phyloP scores from a whole-genome alignment of 1,140 invertebrate species.

The Oncopeltus fasciatus region DNA sequence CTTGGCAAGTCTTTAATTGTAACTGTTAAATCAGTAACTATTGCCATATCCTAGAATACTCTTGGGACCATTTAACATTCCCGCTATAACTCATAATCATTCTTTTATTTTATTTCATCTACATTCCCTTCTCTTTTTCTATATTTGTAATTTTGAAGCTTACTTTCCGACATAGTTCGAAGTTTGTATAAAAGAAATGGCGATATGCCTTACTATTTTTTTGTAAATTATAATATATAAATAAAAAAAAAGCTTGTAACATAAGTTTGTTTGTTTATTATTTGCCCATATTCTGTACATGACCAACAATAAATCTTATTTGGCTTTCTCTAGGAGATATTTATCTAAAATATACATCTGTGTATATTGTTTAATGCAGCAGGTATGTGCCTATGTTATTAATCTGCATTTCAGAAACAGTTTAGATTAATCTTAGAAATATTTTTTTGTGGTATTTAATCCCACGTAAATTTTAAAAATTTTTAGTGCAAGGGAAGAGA shows the following conservation, averaged over 20 bases:
- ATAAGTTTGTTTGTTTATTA: not conserved
- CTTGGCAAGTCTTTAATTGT: not conserved
- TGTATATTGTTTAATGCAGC: too few relatives aligned
- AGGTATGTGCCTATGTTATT: too few relatives aligned
- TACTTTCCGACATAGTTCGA: not conserved
- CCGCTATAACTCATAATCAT: not conserved
- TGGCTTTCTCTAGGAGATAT: too few relatives aligned
- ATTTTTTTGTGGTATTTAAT: too few relatives aligned
- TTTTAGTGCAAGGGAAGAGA: too few relatives aligned
- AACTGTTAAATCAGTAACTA: not conserved
- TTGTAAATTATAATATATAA: slow-evolving; percentile 15
- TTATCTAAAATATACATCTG: too few relatives aligned
- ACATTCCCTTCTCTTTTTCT: not conserved
- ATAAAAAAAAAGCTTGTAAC: slow-evolving; percentile 11
- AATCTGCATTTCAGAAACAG: too few relatives aligned
- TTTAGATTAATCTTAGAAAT: too few relatives aligned
- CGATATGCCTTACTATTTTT: slow-evolving; percentile 1
- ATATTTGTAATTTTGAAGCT: slow-evolving; percentile 1
- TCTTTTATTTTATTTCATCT: not conserved
- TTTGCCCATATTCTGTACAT: not conserved
- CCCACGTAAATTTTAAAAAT: too few relatives aligned
- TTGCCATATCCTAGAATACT: slow-evolving; percentile 6
- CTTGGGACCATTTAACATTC: slow-evolving; percentile 7
- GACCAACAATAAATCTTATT: too few relatives aligned
- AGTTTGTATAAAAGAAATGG: slow-evolving; percentile 5